phyloP scores from a whole-genome alignment of 2,797 vertebrate genomes.

The Anniella stebbinsi region DNA sequence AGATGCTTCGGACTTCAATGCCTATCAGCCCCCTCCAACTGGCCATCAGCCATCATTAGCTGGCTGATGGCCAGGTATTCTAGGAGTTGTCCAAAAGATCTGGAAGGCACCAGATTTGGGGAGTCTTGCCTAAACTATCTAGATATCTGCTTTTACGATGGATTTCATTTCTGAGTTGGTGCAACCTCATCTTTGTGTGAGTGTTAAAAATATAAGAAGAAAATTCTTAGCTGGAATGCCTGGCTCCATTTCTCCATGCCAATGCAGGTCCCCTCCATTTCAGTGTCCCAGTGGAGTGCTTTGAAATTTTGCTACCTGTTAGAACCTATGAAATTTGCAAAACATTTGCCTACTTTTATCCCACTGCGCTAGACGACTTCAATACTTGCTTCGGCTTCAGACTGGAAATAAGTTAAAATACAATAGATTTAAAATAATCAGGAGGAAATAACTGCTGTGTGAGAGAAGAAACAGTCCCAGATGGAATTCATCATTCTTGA shows the following conservation, averaged over 20 bases:
- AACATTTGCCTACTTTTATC: constrained; percentile 38
- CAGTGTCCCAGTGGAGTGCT: constrained; percentile 29
- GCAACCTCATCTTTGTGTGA: background rate
- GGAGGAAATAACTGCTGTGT: constrained; percentile 45
- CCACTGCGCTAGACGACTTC: background rate
- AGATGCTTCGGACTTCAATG: background rate
- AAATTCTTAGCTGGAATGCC: background rate
- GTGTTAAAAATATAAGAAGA: background rate
- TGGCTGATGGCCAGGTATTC: no score
- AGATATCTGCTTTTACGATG: background rate
- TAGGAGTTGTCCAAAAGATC: background rate
- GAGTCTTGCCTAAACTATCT: background rate
- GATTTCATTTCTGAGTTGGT: background rate
- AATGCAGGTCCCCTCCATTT: constrained; percentile 21
- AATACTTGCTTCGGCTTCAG: constrained; percentile 42
- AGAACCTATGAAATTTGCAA: constrained; percentile 49
- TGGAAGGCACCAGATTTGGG: background rate
- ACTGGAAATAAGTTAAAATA: constrained; percentile 56
- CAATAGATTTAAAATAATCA: constrained; percentile 46
- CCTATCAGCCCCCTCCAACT: no score
- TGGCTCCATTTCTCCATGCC: constrained; percentile 2
- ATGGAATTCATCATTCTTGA: constrained; percentile 40
- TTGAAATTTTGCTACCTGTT: constrained; percentile 43
- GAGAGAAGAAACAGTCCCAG: constrained; percentile 25
- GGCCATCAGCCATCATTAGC: no score